Percentiles rank a stretch among this genome's conserved stretches.
These are phyloP conservation scores for Micrasema longulum DNA, from an alignment of 1,140 invertebrate species.

Conservation along the genomic window DNA sequence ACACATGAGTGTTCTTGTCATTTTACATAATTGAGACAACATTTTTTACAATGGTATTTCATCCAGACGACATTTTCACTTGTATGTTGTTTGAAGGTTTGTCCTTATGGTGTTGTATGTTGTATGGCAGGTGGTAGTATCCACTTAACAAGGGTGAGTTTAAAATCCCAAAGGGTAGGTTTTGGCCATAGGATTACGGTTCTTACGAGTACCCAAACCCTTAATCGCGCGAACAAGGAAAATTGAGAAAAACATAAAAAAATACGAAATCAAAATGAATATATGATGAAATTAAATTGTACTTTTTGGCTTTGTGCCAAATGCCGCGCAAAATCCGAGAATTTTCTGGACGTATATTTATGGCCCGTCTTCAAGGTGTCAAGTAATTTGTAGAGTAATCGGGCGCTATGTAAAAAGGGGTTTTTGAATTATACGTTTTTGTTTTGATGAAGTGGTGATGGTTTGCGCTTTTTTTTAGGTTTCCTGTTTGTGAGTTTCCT, in stretches of 20 bases:
- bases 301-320: conserved; percentile 1
- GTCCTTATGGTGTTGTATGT: neutral
- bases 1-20: too few species aligned
- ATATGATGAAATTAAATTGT: neutral
- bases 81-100: conserved; percentile 15
- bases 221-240: too few species aligned
- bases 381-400: conserved; percentile 1
- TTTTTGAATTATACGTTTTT: neutral
- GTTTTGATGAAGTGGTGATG: too few species aligned
- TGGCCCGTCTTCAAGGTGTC: conserved; percentile 12
- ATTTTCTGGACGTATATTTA: conserved; percentile 8
- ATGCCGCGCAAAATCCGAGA: neutral
- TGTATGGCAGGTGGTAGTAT: conserved; percentile 29
- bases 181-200: conserved; percentile 20
- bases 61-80: conserved; percentile 4
- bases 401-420: neutral
- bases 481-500: conserved; percentile 4
- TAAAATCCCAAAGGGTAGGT: conserved; percentile 23
- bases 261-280: too few species aligned
- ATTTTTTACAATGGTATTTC: conserved; percentile 20
- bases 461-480: neutral
- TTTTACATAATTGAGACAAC: neutral
- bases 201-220: neutral
- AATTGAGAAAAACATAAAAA: too few species aligned
- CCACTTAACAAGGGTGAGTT: conserved; percentile 33